A percentile compares a stretch with the other conserved stretches of the same genome.
Conservation (phyloP, 2,113 vertebrate genomes). For the Trichechus manatus region DNA sequence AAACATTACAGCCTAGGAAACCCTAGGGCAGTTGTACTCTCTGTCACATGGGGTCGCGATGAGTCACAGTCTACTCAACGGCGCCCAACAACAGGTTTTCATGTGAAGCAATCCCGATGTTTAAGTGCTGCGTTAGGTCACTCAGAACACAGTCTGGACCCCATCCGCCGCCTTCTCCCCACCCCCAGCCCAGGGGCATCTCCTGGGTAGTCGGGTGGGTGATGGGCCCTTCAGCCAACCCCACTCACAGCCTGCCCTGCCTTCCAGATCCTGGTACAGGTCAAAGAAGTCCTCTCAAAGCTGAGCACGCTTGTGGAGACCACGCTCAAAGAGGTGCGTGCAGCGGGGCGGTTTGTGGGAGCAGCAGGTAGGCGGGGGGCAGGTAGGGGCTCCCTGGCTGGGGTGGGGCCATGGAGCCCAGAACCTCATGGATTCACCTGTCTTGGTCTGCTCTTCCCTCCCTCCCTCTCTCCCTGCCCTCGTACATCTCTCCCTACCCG, state of each 20-base stretch:
- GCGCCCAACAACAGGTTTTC: not conserved
- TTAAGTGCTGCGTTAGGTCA: not conserved
- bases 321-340: constrained; percentile 92
- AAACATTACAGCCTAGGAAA: too few relatives aligned
- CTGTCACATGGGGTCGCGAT: too few relatives aligned
- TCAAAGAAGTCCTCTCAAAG: constrained; percentile 95
- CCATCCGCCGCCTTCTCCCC: not conserved
- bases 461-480: not conserved
- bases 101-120: not conserved
- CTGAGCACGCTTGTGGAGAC: constrained; percentile 95
- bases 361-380: not conserved
- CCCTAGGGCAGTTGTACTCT: too few relatives aligned
- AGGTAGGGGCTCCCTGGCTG: not conserved
- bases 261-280: constrained; percentile 95
- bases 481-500: not conserved
- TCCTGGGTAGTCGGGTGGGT: rapidly evolving
- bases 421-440: constrained; percentile 43
- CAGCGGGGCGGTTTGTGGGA: not conserved
- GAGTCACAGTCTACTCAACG: too few relatives aligned
- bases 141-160: not conserved
- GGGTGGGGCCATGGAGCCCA: not conserved
- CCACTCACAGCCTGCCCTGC: not conserved
- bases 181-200: not conserved
- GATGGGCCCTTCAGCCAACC: too few relatives aligned
- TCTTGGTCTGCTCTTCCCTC: not conserved